phyloP scores from a whole-genome alignment of 1,140 invertebrate species.

The Scaptomyza graminum region DNA sequence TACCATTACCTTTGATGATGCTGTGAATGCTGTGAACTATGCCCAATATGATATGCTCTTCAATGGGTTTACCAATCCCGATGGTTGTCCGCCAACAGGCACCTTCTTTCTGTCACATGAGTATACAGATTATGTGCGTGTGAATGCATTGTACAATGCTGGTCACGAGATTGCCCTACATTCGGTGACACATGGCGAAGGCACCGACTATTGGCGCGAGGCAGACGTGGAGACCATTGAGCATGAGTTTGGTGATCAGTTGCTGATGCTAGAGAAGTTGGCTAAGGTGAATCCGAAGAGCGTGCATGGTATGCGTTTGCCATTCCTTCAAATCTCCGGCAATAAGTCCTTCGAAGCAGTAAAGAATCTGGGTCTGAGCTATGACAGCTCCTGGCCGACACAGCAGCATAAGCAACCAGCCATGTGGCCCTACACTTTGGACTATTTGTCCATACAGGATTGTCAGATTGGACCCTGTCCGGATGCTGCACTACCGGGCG shows the following conservation, averaged over 20 bases:
- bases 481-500: constrained; percentile 85
- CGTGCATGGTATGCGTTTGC: constrained; percentile 86
- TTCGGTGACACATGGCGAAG: constrained; percentile 85
- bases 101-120: constrained; percentile 89
- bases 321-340: constrained; percentile 88
- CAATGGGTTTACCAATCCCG: constrained; percentile 86
- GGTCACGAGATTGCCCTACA: constrained; percentile 90
- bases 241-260: constrained; percentile 85
- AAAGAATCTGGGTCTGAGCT: constrained; percentile 84
- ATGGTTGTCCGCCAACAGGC: constrained; percentile 86
- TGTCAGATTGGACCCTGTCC: constrained; percentile 88
- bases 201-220: constrained; percentile 84
- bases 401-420: constrained; percentile 85
- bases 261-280: constrained; percentile 84
- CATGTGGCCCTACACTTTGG: constrained; percentile 90
- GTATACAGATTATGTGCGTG: constrained; percentile 88
- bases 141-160: constrained; percentile 87
- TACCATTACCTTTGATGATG: constrained; percentile 89
- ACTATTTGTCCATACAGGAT: constrained; percentile 87
- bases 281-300: constrained; percentile 85
- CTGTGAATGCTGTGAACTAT: constrained; percentile 88
- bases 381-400: constrained; percentile 88
- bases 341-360: constrained; percentile 85
- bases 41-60: constrained; percentile 87
- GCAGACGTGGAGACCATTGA: constrained; percentile 84